Conservation (phyloP, 2,113 vertebrate genomes). For the Capreolus pygargus region DNA sequence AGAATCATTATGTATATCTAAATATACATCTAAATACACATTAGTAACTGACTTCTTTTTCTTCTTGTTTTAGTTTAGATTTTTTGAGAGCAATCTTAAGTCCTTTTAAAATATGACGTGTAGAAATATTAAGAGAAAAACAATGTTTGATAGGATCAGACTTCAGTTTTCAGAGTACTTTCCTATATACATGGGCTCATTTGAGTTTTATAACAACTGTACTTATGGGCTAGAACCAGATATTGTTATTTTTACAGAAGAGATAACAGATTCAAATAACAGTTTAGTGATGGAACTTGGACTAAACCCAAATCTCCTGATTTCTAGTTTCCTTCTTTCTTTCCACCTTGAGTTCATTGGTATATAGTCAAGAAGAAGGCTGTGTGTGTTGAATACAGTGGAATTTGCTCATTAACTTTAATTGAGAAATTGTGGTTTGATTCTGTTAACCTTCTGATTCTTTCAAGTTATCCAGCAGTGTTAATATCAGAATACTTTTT, state of each 20-base stretch:
- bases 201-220: slow-evolving; percentile 37
- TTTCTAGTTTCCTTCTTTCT: slow-evolving; percentile 5
- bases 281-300: neutral
- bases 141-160: neutral
- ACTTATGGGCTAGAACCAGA: neutral
- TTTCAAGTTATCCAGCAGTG: slow-evolving; percentile 26
- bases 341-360: neutral
- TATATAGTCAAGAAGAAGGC: slow-evolving; percentile 9
- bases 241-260: slow-evolving; percentile 36
- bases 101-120: neutral
- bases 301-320: neutral
- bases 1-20: neutral
- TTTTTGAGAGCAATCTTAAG: neutral
- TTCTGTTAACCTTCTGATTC: slow-evolving; percentile 24
- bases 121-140: slow-evolving; percentile 22
- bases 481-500: slow-evolving; percentile 42
- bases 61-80: slow-evolving; percentile 17
- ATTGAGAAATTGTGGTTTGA: slow-evolving; percentile 13
- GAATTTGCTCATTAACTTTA: neutral
- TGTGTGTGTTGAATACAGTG: neutral
- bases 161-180: slow-evolving; percentile 27
- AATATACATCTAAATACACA: neutral
- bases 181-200: neutral
- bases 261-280: neutral
- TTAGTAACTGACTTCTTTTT: neutral